Evolutionary conservation across 2,797 vertebrate genomes (phyloP).

Genomic region (Cyclopterus lumpus): DNA sequence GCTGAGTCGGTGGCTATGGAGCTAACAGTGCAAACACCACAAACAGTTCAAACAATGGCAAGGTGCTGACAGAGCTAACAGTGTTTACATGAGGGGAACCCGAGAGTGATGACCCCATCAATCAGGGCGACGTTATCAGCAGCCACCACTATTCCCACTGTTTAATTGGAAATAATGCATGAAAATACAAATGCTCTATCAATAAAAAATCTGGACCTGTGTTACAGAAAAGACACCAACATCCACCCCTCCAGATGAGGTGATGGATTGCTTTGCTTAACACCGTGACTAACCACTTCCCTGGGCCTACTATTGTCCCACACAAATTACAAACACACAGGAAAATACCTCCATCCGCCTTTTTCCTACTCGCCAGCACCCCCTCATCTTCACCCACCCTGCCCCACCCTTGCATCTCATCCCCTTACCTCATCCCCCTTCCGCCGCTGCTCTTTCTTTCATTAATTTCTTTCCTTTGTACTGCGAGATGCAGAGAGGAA

Average conservation of each 20-base stretch:
- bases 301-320: conserved; percentile 11
- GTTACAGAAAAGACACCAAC: not conserved
- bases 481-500: conserved; percentile 70
- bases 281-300: conserved; percentile 34
- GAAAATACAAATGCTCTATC: not conserved
- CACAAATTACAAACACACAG: conserved; percentile 6
- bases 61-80: not conserved
- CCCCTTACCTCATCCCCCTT: conserved; percentile 70
- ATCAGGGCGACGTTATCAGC: not conserved
- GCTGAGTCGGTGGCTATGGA: not conserved
- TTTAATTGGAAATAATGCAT: not conserved
- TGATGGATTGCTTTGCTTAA: conserved; percentile 33
- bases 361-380: conserved; percentile 31
- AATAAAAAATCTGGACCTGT: not conserved
- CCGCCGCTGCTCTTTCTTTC: conserved; percentile 60
- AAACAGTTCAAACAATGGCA: not conserved
- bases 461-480: conserved; percentile 75
- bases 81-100: not conserved
- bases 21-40: not conserved
- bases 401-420: conserved; percentile 56
- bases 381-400: conserved; percentile 10
- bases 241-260: not conserved
- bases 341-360: conserved; percentile 31
- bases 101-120: not conserved
- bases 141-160: not conserved